phyloP scores from a whole-genome alignment of 2,888 invertebrate genomes.

The Ophion obscuratus region DNA sequence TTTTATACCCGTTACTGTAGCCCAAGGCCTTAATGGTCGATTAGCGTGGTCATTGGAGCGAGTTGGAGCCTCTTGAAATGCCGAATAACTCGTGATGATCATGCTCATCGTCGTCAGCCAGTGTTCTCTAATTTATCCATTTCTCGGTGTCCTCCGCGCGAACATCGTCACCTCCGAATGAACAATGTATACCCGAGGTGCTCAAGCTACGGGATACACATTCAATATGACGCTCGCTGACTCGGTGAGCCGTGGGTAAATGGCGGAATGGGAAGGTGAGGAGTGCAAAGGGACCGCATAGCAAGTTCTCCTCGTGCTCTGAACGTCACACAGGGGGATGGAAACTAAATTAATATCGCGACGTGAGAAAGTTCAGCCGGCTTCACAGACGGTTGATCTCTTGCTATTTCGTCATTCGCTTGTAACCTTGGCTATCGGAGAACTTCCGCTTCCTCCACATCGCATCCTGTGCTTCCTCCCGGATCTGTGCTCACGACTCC shows the following conservation, averaged over 20 bases:
- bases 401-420: conserved; percentile 11
- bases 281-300: not conserved
- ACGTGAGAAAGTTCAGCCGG: conserved; percentile 55
- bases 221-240: not conserved
- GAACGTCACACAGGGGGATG: conserved; percentile 8
- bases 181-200: conserved; percentile 15
- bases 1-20: too few species aligned
- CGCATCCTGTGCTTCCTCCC: not conserved
- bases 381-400: conserved; percentile 16
- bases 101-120: not conserved
- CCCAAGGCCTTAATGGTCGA: not conserved
- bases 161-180: not conserved
- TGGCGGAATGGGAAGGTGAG: conserved; percentile 1
- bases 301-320: not conserved
- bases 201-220: not conserved
- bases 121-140: not conserved
- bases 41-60: not conserved
- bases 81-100: not conserved
- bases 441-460: not conserved
- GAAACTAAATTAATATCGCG: conserved; percentile 57
- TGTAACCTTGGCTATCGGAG: not conserved
- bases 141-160: conserved; percentile 5
- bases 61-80: not conserved
- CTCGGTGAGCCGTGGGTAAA: conserved; percentile 14
- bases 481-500: not conserved